Percentiles rank a stretch among this genome's conserved stretches.
These are phyloP conservation scores for Hapalemur alaotrensis DNA, from an alignment of 2,797 vertebrate species.

Conservation along the genomic window DNA sequence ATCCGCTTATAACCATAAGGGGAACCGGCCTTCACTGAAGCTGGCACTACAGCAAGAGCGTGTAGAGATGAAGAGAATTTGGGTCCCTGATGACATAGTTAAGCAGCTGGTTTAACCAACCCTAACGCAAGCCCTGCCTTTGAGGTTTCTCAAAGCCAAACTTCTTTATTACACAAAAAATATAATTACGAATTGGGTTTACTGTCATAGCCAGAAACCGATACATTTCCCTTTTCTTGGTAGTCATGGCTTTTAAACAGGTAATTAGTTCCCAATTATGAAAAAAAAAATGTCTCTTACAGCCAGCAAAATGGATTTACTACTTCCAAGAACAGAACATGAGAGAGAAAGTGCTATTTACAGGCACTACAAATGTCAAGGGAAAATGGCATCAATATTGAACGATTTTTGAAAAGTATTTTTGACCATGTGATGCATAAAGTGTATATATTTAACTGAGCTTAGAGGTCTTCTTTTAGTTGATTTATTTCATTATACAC, in stretches of 20 bases:
- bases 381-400: conserved; percentile 65
- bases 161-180: conserved; percentile 38
- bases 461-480: conserved; percentile 69
- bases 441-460: conserved; percentile 71
- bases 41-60: too few species aligned
- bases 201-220: conserved; percentile 60
- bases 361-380: conserved; percentile 62
- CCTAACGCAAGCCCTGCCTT: not conserved
- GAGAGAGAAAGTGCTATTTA: conserved; percentile 56
- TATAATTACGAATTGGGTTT: conserved; percentile 60
- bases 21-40: not conserved
- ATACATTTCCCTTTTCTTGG: conserved; percentile 60
- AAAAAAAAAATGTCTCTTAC: conserved; percentile 61
- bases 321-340: conserved; percentile 69
- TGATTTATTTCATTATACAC: conserved; percentile 67
- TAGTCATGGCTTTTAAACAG: conserved; percentile 70
- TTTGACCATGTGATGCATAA: conserved; percentile 58
- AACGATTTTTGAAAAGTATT: conserved; percentile 61
- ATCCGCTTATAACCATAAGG: not conserved
- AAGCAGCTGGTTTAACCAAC: not conserved
- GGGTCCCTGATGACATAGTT: not conserved
- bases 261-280: conserved; percentile 71
- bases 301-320: conserved; percentile 68
- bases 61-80: not conserved
- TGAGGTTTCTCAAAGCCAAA: not conserved